phyloP scores from a whole-genome alignment of 2,113 vertebrate species.

The Phrynocephalus versicolor region DNA sequence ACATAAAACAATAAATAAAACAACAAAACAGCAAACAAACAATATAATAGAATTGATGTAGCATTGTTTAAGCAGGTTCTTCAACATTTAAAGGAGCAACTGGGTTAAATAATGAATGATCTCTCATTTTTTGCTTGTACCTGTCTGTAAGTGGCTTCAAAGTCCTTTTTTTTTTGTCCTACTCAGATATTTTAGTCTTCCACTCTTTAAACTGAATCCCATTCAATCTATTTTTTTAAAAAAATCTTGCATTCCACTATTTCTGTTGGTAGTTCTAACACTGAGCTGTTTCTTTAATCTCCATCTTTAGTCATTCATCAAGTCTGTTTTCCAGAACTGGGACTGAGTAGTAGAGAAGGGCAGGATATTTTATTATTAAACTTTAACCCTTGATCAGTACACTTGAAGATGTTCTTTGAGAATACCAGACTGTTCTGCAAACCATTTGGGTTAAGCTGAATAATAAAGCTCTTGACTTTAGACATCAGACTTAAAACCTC shows the following conservation, averaged over 20 bases:
- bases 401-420: conserved; percentile 79
- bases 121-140: conserved; percentile 82
- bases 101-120: conserved; percentile 92
- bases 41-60: not conserved
- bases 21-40: too few species aligned
- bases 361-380: conserved; percentile 84
- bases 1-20: too few species aligned
- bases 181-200: conserved; percentile 79
- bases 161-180: conserved; percentile 95
- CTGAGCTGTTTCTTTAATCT: conserved; percentile 81
- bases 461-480: conserved; percentile 89
- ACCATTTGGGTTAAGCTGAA: conserved; percentile 79
- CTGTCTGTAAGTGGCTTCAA: conserved; percentile 84
- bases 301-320: conserved; percentile 76
- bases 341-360: conserved; percentile 86
- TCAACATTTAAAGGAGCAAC: conserved; percentile 83
- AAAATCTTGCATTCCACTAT: conserved; percentile 87
- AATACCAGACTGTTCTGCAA: conserved; percentile 83
- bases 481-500: conserved; percentile 88
- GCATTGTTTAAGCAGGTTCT: not conserved
- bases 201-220: conserved; percentile 79
- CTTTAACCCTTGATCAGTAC: conserved; percentile 79
- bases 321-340: conserved; percentile 83
- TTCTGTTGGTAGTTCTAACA: conserved; percentile 88
- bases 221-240: conserved; percentile 77